Conservation (phyloP, 2,797 vertebrate genomes). For the Malurus leucopterus region DNA sequence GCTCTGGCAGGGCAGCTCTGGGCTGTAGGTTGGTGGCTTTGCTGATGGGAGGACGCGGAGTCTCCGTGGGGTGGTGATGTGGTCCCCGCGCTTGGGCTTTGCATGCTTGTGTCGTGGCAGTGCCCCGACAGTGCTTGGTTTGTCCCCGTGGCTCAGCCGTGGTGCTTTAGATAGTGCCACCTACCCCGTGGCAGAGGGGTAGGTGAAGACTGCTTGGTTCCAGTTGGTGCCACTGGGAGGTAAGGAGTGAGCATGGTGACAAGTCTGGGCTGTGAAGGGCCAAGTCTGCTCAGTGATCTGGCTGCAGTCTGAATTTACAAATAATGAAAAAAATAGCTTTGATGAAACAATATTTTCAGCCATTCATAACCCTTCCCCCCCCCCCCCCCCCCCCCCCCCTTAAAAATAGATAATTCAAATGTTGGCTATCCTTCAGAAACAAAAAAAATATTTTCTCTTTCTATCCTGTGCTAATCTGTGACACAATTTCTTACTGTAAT, state of each 20-base stretch:
- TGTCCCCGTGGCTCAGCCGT: fast-evolving
- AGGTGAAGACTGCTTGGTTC: not conserved
- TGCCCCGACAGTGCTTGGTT: fast-evolving
- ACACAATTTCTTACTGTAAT: not conserved
- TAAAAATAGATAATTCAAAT: not conserved
- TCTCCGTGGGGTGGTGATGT: not conserved
- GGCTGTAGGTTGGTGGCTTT: fast-evolving
- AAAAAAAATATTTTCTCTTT: not conserved
- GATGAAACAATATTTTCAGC: not conserved
- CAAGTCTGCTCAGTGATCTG: not conserved
- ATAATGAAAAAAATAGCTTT: not conserved
- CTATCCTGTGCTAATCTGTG: fast-evolving
- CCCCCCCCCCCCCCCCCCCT: too few relatives aligned
- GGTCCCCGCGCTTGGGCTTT: fast-evolving
- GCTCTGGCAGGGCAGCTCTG: fast-evolving
- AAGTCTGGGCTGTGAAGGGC: not conserved
- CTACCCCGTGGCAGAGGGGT: not conserved
- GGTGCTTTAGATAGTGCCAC: not conserved
- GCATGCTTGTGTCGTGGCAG: fast-evolving
- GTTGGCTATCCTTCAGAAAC: not conserved
- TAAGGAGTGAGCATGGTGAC: fast-evolving
- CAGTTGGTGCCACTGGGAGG: fast-evolving
- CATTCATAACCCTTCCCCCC: fast-evolving
- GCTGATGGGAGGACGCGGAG: fast-evolving
- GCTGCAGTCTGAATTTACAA: not conserved